A percentile compares a stretch with the other conserved stretches of the same genome.
Conservation (phyloP, 2,888 invertebrate genomes). For the Andrena trimmerana region DNA sequence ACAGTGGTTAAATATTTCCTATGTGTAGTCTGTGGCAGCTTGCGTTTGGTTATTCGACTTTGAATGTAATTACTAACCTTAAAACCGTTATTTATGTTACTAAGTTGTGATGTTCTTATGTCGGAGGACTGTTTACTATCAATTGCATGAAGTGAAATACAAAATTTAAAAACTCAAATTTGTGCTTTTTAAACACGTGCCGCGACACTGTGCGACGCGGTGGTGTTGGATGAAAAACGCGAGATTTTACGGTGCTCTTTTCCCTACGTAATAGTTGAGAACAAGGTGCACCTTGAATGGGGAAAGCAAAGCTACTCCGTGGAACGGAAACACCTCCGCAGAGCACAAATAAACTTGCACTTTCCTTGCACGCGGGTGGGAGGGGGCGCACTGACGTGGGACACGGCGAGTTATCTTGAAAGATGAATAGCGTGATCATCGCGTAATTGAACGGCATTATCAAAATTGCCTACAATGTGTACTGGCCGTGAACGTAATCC, state of each 20-base stretch:
- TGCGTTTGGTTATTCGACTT: too few species aligned
- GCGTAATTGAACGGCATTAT: constrained; percentile 47
- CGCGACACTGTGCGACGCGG: neutral
- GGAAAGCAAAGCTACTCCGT: constrained; percentile 54
- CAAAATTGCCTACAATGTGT: constrained; percentile 24
- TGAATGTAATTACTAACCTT: too few species aligned
- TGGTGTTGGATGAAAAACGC: neutral
- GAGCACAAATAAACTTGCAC: constrained; percentile 59
- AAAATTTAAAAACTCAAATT: too few species aligned
- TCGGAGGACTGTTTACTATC: too few species aligned
- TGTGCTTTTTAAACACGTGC: too few species aligned
- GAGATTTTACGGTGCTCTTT: constrained; percentile 12
- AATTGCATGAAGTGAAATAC: too few species aligned
- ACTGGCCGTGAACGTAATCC: constrained; percentile 39
- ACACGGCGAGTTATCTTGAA: constrained; percentile 7
- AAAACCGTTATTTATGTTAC: too few species aligned
- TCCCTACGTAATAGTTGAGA: constrained; percentile 33
- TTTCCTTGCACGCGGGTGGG: constrained; percentile 55
- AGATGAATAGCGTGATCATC: constrained; percentile 45
- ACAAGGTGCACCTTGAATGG: constrained; percentile 33
- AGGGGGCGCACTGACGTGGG: neutral
- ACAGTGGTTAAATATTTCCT: too few species aligned
- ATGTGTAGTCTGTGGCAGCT: too few species aligned
- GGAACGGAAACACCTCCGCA: constrained; percentile 53
- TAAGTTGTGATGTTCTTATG: too few species aligned